These are phyloP conservation scores for Dione juno DNA, from an alignment of 2,888 invertebrate genomes.

Conservation along the genomic window DNA sequence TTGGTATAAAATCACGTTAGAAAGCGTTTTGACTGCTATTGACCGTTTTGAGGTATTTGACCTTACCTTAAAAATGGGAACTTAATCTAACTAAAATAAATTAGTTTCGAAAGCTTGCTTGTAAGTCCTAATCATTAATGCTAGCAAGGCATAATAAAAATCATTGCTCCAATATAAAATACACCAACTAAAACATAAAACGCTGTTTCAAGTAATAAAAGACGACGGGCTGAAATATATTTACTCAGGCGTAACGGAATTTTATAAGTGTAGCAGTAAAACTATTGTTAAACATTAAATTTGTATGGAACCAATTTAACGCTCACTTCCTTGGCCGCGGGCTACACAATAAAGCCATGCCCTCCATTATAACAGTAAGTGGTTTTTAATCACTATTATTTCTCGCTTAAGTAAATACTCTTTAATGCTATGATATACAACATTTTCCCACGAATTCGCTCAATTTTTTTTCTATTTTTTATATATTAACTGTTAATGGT, in stretches of 20 bases:
- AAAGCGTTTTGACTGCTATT: no score
- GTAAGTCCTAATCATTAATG: neutral
- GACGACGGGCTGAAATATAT: neutral
- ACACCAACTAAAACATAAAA: neutral
- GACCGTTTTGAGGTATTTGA: no score
- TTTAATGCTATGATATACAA: neutral
- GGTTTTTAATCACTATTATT: constrained; percentile 3
- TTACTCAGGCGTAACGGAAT: neutral
- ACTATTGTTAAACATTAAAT: constrained; percentile 14
- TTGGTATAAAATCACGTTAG: neutral
- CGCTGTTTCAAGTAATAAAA: constrained; percentile 10
- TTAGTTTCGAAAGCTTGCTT: no score
- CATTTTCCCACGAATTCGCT: no score
- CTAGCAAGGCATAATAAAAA: neutral
- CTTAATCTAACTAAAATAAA: no score
- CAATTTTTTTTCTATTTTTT: no score
- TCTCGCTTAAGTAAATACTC: constrained; percentile 13
- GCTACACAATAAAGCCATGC: neutral
- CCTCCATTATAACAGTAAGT: neutral
- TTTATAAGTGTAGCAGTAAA: constrained; percentile 10
- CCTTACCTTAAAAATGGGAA: no score
- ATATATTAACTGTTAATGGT: no score
- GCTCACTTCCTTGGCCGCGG: constrained; percentile 4
- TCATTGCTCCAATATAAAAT: neutral
- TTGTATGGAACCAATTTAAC: constrained; percentile 7